A percentile compares a stretch with the other conserved stretches of the same genome.
Evolutionary conservation across 2,113 vertebrate genomes (phyloP).

Genomic region (Phaethon lepturus): DNA sequence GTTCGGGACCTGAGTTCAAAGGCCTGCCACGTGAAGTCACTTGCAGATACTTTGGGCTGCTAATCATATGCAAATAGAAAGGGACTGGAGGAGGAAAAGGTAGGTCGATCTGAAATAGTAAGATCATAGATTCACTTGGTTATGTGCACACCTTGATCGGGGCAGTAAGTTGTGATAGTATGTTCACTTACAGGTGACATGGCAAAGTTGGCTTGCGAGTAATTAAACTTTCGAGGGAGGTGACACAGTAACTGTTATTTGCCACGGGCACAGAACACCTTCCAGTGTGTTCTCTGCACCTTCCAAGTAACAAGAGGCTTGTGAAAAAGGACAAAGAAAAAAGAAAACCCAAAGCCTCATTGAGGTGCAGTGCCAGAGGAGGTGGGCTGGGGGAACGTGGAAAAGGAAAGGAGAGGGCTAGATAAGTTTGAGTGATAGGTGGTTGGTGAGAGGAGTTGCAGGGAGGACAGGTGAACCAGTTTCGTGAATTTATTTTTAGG

Average conservation of each 20-base stretch:
- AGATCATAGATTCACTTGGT: not conserved
- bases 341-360: accelerated
- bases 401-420: not conserved
- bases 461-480: not conserved
- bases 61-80: not conserved
- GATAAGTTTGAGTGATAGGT: not conserved
- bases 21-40: not conserved
- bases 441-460: not conserved
- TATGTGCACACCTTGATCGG: accelerated
- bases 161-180: accelerated
- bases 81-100: not conserved
- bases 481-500: not conserved
- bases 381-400: not conserved
- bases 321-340: not conserved
- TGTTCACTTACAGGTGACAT: not conserved
- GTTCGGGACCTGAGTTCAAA: not conserved
- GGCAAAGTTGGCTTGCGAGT: not conserved
- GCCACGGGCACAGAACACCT: not conserved
- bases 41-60: not conserved
- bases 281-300: not conserved
- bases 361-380: not conserved
- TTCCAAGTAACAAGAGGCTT: not conserved
- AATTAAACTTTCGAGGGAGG: not conserved
- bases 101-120: not conserved
- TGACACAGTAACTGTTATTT: not conserved